Base-by-base conservation (phyloP, 1,140 invertebrate species). In the Pseudachorutes palmiensis region DNA sequence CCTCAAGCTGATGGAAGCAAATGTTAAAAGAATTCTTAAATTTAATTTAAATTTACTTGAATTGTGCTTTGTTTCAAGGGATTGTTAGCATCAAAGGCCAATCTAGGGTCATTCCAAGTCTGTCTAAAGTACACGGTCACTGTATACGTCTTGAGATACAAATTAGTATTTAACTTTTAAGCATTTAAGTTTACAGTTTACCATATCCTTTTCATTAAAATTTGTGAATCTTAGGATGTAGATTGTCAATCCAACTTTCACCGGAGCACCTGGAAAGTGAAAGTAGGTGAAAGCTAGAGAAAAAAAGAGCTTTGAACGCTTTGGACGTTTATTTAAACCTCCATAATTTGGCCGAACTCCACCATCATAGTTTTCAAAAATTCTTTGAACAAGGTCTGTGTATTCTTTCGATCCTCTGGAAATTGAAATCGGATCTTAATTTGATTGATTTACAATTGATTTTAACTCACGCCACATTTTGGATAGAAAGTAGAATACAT, bases 81-180 rank as follows among this genome's bases (percentile, higher is more conserved):
- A 55, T 22, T 24, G 9, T 9, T 9, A 24, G 12, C 51, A 14
- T 5, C 5, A 24, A 55, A 24, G 24, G 2, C 16, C 1, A 97
- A 83, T 76, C 94, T 83, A 71, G 91, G 90, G 81, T 97, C 94
- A 76, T 89, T 93, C 94, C 60, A 62, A 81, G 92, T 94, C 84
- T 97, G 94, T 80, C 94, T 89, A 83, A 97, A 95, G 86, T 97
- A 97, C 84, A 97, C 94, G 83, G 97, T 94, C 85, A 96, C 82
- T 67, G 94, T 97, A 82, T 97, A 97, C 83, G 97, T 94, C 94
- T 97, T n/a, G n/a, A n/a, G n/a, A n/a, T n/a, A n/a, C n/a, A n/a
- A n/a, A n/a, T n/a, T n/a, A n/a, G n/a, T n/a, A n/a, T n/a, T n/a
- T n/a, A n/a, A n/a, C n/a, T n/a, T n/a, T n/a, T n/a, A n/a, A n/a